Percentiles rank a stretch among this genome's conserved stretches.
Evolutionary conservation across 1,140 invertebrate genomes (phyloP).

Genomic region (Andricus grossulariae): DNA sequence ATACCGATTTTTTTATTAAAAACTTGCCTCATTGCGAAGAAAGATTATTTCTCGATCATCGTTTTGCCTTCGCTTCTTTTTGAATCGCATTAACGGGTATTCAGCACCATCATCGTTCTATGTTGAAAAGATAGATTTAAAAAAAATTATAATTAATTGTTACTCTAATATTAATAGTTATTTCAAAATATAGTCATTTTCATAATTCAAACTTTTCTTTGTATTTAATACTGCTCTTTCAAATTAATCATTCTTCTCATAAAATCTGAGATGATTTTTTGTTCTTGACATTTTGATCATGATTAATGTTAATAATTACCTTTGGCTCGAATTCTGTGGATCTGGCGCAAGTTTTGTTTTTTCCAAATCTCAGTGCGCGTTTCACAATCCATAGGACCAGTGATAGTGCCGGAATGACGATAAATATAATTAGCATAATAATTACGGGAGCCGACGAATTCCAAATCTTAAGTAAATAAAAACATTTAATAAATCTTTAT

Average conservation of each 20-base stretch:
- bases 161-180: not conserved
- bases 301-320: not conserved
- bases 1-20: not conserved
- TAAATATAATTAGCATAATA: conserved; percentile 42
- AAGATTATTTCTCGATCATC: conserved; percentile 36
- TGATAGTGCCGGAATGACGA: conserved; percentile 45
- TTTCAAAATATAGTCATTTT: too few species aligned
- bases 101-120: conserved; percentile 41
- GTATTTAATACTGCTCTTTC: not conserved
- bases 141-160: conserved; percentile 9
- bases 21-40: not conserved
- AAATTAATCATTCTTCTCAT: conserved; percentile 30
- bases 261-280: not conserved
- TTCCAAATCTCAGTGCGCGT: conserved; percentile 41
- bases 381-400: conserved; percentile 49
- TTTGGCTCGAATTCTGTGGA: not conserved
- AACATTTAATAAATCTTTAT: not conserved
- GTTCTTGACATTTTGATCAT: too few species aligned
- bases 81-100: conserved; percentile 44
- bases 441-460: conserved; percentile 49
- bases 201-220: too few species aligned
- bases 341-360: not conserved
- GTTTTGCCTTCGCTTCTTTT: conserved; percentile 40
- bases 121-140: conserved; percentile 12
- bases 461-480: conserved; percentile 53